Evolutionary conservation across 2,888 invertebrate genomes (phyloP).

Genomic region (Cantharis nigra): DNA sequence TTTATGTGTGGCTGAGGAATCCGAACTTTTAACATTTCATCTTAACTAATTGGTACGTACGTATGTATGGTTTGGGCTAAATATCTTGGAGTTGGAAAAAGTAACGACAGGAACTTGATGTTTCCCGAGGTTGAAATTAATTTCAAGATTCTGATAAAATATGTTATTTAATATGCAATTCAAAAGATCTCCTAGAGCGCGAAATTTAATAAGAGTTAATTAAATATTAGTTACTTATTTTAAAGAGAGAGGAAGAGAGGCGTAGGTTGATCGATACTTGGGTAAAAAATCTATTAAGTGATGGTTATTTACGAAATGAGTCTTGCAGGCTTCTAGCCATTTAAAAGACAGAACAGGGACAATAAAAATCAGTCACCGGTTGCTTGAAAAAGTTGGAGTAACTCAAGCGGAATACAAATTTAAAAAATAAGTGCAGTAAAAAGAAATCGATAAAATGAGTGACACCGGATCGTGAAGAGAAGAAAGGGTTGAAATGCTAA

Average conservation of each 20-base stretch:
- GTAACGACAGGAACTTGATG: not conserved
- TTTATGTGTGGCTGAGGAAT: not conserved
- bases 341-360: not conserved
- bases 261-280: not conserved
- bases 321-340: not conserved
- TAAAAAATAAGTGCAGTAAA: not conserved
- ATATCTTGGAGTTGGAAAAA: not conserved
- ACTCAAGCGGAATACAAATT: not conserved
- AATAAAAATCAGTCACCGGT: not conserved
- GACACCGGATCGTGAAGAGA: not conserved
- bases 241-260: not conserved
- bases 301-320: not conserved
- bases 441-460: not conserved
- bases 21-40: not conserved
- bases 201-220: not conserved
- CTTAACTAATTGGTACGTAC: not conserved
- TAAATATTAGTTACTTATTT: not conserved
- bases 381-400: not conserved
- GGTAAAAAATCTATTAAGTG: not conserved
- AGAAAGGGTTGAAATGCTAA: conserved; percentile 31
- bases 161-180: no score
- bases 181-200: not conserved
- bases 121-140: not conserved
- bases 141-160: no score
- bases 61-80: not conserved